Evolutionary conservation across 2,888 invertebrate species (phyloP).

Genomic region (Aphrophora alni): DNA sequence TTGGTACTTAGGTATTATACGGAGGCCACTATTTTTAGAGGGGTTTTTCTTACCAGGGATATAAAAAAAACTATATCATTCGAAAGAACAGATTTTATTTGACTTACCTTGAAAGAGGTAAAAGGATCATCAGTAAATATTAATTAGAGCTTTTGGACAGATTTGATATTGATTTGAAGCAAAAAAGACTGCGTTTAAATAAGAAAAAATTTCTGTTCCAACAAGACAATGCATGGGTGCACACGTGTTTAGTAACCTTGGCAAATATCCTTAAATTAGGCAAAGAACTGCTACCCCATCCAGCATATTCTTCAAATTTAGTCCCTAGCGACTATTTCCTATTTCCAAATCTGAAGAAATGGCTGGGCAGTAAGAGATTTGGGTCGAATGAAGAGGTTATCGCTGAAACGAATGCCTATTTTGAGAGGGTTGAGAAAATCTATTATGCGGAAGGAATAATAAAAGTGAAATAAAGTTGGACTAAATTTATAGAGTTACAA

Average conservation of each 20-base stretch:
- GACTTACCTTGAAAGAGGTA: slow-evolving; percentile 13
- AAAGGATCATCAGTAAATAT: neutral
- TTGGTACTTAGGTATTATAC: no score
- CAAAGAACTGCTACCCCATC: slow-evolving; percentile 37
- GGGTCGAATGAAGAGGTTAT: no score
- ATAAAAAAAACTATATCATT: no score
- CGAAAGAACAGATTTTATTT: no score
- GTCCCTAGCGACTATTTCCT: no score
- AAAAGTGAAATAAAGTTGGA: neutral
- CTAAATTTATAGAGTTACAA: neutral
- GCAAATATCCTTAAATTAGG: neutral
- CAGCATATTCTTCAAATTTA: neutral
- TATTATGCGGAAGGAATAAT: neutral
- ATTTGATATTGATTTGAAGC: neutral
- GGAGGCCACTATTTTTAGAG: no score
- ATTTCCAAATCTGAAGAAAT: slow-evolving; percentile 4
- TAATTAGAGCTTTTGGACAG: neutral
- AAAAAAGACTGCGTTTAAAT: no score
- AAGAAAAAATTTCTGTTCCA: neutral
- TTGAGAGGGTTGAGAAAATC: neutral
- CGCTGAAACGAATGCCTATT: no score
- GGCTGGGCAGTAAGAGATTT: slow-evolving; percentile 40
- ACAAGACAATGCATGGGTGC: no score
- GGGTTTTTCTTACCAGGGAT: no score
- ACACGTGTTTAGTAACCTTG: neutral